Percentiles rank a stretch among this genome's conserved stretches.
phyloP scores from a whole-genome alignment of 1,140 invertebrate genomes.

The Whitmania pigra region DNA sequence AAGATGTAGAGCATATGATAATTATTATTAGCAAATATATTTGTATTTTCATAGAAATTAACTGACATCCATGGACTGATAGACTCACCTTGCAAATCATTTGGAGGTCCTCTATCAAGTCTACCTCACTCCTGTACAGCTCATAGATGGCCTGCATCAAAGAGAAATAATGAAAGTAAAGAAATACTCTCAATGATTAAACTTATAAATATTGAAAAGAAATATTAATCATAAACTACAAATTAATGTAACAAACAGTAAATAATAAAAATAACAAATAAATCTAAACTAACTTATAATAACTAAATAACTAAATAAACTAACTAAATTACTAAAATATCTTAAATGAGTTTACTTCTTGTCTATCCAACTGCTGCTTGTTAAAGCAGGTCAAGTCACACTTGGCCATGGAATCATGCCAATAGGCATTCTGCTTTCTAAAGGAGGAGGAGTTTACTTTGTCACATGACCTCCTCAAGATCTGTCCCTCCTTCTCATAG shows the following conservation, averaged over 20 bases:
- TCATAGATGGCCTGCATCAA: constrained; percentile 44
- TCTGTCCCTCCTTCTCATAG: too few species aligned
- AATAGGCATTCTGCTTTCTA: neutral
- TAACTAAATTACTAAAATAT: too few species aligned
- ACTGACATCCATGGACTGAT: too few species aligned
- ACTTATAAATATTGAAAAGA: neutral
- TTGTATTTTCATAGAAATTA: too few species aligned
- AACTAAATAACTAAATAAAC: too few species aligned
- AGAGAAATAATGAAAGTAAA: neutral
- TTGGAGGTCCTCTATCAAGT: constrained; percentile 46
- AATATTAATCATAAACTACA: too few species aligned
- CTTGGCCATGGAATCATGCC: constrained; percentile 2
- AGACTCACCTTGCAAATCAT: constrained; percentile 40
- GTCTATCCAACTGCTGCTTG: constrained; percentile 9
- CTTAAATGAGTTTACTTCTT: neutral
- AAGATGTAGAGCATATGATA: too few species aligned
- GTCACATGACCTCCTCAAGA: too few species aligned
- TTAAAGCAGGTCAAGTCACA: neutral
- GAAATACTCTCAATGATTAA: neutral
- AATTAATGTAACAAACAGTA: too few species aligned
- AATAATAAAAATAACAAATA: too few species aligned
- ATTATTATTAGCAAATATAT: too few species aligned
- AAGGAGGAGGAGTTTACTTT: neutral
- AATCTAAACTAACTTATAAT: too few species aligned
- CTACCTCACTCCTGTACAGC: constrained; percentile 47